Base-by-base conservation (phyloP, 2,797 vertebrate genomes). In the Coracias cyanogaster region DNA sequence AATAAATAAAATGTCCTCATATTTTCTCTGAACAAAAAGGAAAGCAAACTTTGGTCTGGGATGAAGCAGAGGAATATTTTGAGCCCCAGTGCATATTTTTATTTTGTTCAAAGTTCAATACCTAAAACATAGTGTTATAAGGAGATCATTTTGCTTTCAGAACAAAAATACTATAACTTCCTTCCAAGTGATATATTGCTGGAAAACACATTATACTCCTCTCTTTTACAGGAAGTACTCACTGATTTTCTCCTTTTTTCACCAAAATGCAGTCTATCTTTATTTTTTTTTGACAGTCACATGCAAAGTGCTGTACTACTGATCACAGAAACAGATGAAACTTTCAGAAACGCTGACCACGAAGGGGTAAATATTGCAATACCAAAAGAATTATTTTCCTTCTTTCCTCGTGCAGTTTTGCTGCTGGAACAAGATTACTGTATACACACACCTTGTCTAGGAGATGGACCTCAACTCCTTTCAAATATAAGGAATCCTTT, bases 331-430 rank as follows among this genome's bases (percentile, higher is more conserved):
- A 80, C 72, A 86, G 48, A 81, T 45, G 49, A 93, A 86, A 85
- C 54, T 70, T 85, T 94, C 69, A 65, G 80, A 94, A 92, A 88
- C 86, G 90, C 85, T 15, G 61, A 86, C n/a, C 10, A 57, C 2
- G 11, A 72, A 78, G 6, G 9, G 55, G 66, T 86, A 97, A 96
- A 91, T 83, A 90, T 22, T 91, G 33, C 33, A 70, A 80, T 48
- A 86, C 62, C 51, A 62, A 61, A 89, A 73, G 15, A 9, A 24
- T 28, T 54, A 10, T 39, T 89, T 70, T 35, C 46, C 19, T 79
- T 62, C 14, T 72, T 81, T 65, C 45, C 9, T 61, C 61, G 35
- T 0, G 0, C 12, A 58, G 17, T 33, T 73, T 83, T 86, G 58
- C n/a, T 76, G 37, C 72, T n/a, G 55, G 46, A 79, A 41, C 6